phyloP scores from a whole-genome alignment of 2,888 invertebrate species.

The Phengaris alcon region DNA sequence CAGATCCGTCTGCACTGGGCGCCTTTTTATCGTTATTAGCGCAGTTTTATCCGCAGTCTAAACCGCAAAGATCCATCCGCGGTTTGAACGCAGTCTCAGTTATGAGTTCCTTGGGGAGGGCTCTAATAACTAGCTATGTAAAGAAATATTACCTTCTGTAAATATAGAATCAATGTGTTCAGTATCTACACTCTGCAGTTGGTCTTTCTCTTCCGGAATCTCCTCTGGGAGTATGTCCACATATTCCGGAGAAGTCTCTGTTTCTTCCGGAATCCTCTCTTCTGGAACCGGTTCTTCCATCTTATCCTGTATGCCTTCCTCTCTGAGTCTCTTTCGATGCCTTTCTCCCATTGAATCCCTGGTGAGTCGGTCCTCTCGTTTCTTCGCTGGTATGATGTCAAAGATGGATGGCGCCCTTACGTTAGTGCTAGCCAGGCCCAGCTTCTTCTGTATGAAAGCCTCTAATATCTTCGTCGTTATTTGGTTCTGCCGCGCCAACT shows the following conservation, averaged over 20 bases:
- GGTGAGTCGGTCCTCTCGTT: constrained; percentile 48
- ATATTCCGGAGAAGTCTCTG: constrained; percentile 47
- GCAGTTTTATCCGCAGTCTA: too few relatives aligned
- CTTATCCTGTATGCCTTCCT: constrained; percentile 32
- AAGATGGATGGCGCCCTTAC: constrained; percentile 80
- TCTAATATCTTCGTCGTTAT: constrained; percentile 88
- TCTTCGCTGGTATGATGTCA: constrained; percentile 81
- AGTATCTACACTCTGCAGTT: constrained; percentile 16
- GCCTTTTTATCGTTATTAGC: too few relatives aligned
- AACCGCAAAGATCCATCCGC: too few relatives aligned
- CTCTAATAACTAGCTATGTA: too few relatives aligned
- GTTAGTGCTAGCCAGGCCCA: constrained; percentile 78
- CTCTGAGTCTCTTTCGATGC: constrained; percentile 38
- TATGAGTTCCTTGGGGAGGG: too few relatives aligned
- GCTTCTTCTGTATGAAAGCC: constrained; percentile 84
- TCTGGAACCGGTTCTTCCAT: not conserved
- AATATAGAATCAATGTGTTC: constrained; percentile 27
- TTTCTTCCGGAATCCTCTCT: constrained; percentile 37
- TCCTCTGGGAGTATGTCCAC: constrained; percentile 31
- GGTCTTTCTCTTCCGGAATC: not conserved
- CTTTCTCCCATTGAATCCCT: constrained; percentile 41
- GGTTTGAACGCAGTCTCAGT: too few relatives aligned
- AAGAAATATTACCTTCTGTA: constrained; percentile 15
- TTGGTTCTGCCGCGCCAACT: constrained; percentile 86
- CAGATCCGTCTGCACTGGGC: too few relatives aligned